phyloP scores from a whole-genome alignment of 2,797 vertebrate genomes.

The Chaetodon trifasciatus region DNA sequence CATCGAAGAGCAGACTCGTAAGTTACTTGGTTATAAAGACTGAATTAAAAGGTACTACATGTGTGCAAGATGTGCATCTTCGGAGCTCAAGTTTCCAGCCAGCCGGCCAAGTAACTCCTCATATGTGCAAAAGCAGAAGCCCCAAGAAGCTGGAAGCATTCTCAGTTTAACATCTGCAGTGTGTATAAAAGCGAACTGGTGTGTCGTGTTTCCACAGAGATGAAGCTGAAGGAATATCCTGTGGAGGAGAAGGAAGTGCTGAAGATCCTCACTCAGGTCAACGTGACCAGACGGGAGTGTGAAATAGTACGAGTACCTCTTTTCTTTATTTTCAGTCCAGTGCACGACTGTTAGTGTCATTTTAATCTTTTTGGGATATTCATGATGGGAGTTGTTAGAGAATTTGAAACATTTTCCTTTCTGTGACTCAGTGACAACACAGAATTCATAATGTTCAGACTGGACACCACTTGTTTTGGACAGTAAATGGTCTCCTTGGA shows the following conservation, averaged over 20 bases:
- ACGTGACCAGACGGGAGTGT: slow-evolving; percentile 92
- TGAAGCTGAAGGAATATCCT: slow-evolving; percentile 89
- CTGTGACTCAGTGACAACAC: not conserved
- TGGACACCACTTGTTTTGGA: no score
- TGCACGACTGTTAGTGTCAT: not conserved
- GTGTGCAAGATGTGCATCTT: not conserved
- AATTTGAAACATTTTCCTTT: not conserved
- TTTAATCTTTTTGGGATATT: not conserved
- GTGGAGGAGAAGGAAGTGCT: slow-evolving; percentile 90
- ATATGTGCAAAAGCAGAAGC: not conserved
- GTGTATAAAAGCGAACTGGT: not conserved
- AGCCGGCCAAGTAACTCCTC: not conserved
- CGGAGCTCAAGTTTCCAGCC: not conserved
- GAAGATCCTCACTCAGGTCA: slow-evolving; percentile 95
- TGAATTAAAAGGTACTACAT: not conserved
- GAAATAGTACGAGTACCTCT: slow-evolving; percentile 89
- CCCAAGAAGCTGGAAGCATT: fast-evolving
- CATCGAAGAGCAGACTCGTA: slow-evolving; percentile 93
- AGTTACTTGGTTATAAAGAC: slow-evolving; percentile 40
- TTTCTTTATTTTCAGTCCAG: not conserved
- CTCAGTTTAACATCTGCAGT: not conserved
- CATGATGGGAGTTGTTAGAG: not conserved
- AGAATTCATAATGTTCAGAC: no score
- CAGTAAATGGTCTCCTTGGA: no score
- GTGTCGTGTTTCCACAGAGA: slow-evolving; percentile 79